Conservation (phyloP, 2,888 invertebrate species). For the Catocala nupta region DNA sequence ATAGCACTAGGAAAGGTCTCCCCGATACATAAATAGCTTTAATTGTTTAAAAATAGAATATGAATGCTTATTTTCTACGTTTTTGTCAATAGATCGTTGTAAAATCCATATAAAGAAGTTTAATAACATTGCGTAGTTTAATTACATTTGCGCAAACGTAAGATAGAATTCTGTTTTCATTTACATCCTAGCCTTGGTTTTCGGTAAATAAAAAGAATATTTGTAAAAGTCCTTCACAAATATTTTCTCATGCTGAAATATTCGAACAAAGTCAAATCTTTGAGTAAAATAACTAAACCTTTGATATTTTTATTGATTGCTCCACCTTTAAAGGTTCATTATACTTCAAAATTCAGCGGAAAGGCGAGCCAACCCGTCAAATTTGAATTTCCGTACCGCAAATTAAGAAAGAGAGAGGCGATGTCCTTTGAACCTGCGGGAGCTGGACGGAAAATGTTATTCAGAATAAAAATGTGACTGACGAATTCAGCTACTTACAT, state of each 20-base stretch:
- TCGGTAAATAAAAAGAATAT: background rate
- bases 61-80: too few relatives aligned
- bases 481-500: constrained; percentile 85
- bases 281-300: constrained; percentile 57
- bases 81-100: too few relatives aligned
- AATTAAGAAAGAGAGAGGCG: constrained; percentile 62
- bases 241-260: constrained; percentile 16
- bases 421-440: constrained; percentile 29
- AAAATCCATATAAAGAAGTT: too few relatives aligned
- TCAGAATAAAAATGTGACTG: constrained; percentile 79
- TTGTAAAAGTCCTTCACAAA: background rate
- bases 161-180: too few relatives aligned
- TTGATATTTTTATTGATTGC: constrained; percentile 82
- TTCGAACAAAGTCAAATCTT: constrained; percentile 44
- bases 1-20: too few relatives aligned
- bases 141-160: too few relatives aligned
- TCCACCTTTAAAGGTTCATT: constrained; percentile 82
- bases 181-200: background rate
- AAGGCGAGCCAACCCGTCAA: constrained; percentile 83
- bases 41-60: too few relatives aligned
- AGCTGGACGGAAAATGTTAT: constrained; percentile 66
- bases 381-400: constrained; percentile 85
- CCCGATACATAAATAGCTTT: too few relatives aligned
- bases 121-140: too few relatives aligned
- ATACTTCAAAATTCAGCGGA: constrained; percentile 82